Conservation (phyloP, 2,888 invertebrate species). For the Zaprionus lineosus region DNA sequence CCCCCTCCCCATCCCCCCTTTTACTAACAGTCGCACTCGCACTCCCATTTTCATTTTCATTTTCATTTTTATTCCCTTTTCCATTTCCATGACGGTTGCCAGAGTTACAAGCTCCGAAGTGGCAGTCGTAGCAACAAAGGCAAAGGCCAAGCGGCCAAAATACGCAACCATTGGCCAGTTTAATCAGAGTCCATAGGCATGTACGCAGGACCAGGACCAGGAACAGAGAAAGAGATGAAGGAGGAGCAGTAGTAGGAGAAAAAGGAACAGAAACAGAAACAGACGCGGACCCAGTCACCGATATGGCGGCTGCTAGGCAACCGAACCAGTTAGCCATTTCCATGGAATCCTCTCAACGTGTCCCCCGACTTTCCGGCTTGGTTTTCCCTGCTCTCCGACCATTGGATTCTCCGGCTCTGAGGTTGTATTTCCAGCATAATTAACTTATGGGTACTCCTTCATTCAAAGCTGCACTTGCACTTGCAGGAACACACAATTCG, state of each 20-base stretch:
- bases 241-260: too few species aligned
- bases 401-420: too few species aligned
- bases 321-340: not conserved
- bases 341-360: too few species aligned
- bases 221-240: too few species aligned
- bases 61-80: not conserved
- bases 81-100: not conserved
- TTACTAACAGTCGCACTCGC: too few species aligned
- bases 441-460: constrained; percentile 36
- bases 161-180: not conserved
- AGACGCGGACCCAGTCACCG: not conserved
- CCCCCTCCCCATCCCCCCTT: too few species aligned
- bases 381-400: too few species aligned
- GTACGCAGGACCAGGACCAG: not conserved
- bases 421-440: constrained; percentile 41
- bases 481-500: not conserved
- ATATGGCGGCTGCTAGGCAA: not conserved
- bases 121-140: constrained; percentile 3
- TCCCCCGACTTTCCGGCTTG: too few species aligned
- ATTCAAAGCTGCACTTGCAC: not conserved
- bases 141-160: constrained; percentile 6
- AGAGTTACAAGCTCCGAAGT: not conserved
- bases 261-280: not conserved
- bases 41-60: not conserved
- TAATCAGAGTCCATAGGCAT: constrained; percentile 10